Evolutionary conservation across 2,888 invertebrate species (phyloP).

Genomic region (Plebejus anna): DNA sequence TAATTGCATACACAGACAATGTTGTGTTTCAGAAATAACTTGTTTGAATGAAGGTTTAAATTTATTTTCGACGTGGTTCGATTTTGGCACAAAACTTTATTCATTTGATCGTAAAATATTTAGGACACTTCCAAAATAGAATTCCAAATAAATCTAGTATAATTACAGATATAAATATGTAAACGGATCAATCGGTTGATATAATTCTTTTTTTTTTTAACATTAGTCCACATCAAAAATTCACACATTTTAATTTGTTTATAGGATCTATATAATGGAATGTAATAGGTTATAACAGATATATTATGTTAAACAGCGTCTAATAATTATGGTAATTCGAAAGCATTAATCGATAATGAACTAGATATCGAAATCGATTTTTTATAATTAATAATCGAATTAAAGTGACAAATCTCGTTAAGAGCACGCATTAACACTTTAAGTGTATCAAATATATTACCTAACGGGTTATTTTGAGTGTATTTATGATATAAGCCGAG

Average conservation of each 20-base stretch:
- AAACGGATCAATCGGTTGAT: background rate
- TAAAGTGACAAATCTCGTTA: constrained; percentile 8
- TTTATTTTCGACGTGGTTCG: background rate
- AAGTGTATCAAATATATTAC: constrained; percentile 18
- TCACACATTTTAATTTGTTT: background rate
- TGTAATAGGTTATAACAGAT: background rate
- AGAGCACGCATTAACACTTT: constrained; percentile 13
- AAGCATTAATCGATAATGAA: background rate
- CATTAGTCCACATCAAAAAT: background rate
- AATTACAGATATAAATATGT: background rate
- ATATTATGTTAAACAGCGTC: background rate
- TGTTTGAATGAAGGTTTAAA: too few species aligned
- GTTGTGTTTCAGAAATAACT: too few species aligned
- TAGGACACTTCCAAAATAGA: background rate
- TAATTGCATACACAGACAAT: too few species aligned
- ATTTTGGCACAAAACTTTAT: background rate
- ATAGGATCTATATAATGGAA: background rate
- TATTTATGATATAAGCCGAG: constrained; percentile 2
- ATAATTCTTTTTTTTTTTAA: background rate
- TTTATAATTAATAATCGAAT: constrained; percentile 21
- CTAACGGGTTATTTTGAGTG: constrained; percentile 1
- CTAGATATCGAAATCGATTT: constrained; percentile 2
- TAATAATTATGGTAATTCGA: constrained; percentile 8
- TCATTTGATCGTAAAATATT: background rate
- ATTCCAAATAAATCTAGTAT: background rate